Evolutionary conservation across 2,113 vertebrate genomes (phyloP).

Genomic region (Phalacrocorax carbo): DNA sequence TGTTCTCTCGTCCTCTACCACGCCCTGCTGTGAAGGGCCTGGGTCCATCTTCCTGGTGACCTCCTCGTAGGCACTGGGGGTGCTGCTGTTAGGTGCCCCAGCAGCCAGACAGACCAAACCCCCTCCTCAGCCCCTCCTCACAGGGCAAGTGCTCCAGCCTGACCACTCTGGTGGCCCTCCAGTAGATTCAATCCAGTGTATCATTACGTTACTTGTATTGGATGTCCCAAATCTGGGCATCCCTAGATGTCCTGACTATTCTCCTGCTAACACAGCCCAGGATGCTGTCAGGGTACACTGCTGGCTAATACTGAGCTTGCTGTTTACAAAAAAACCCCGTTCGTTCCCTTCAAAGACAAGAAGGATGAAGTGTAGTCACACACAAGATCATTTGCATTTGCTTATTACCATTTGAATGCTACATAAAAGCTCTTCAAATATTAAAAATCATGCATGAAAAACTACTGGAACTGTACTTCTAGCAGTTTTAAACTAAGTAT

Average conservation of each 20-base stretch:
- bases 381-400: neutral
- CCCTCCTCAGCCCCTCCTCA: neutral
- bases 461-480: neutral
- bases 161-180: neutral
- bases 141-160: neutral
- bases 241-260: neutral
- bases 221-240: neutral
- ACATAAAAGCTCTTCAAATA: neutral
- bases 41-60: neutral
- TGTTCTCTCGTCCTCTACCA: neutral
- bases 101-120: neutral
- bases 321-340: neutral
- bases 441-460: neutral
- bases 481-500: neutral
- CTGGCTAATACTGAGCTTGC: neutral
- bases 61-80: neutral
- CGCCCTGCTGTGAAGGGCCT: neutral
- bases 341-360: neutral
- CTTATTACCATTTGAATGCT: neutral
- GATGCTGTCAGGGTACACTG: neutral
- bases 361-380: neutral
- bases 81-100: neutral
- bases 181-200: neutral
- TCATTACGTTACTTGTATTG: neutral
- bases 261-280: neutral